These are phyloP conservation scores for Caenorhabditis sp. DNA, from an alignment of 2,888 invertebrate species.

Conservation along the genomic window DNA sequence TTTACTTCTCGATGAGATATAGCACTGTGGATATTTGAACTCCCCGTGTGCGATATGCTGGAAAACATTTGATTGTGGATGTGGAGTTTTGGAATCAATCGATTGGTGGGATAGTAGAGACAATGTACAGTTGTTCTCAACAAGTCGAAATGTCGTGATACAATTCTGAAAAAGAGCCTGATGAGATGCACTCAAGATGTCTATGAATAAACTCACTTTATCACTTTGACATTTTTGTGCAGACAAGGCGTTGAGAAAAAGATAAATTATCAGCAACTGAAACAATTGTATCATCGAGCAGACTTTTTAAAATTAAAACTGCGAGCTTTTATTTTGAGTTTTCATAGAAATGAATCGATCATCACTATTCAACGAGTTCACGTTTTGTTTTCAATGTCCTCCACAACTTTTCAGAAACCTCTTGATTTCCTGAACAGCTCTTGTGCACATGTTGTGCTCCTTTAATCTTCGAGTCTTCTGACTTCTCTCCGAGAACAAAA, in stretches of 20 bases:
- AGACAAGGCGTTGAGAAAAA: conserved; percentile 14
- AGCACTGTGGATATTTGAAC: conserved; percentile 20
- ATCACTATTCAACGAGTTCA: not conserved
- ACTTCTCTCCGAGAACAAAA: conserved; percentile 1
- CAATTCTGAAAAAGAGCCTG: conserved; percentile 7
- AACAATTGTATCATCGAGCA: conserved; percentile 15
- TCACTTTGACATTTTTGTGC: conserved; percentile 2
- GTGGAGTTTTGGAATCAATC: not conserved
- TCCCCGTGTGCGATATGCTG: not conserved
- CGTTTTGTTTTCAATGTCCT: too few species aligned
- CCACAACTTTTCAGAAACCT: too few species aligned
- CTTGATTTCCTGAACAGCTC: not conserved
- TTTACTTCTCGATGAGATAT: not conserved
- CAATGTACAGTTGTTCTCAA: not conserved
- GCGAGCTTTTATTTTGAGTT: too few species aligned
- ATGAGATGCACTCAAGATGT: not conserved
- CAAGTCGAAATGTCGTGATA: not conserved
- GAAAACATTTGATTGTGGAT: not conserved
- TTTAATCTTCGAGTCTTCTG: conserved; percentile 15
- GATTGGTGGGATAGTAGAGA: not conserved
- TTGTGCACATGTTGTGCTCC: not conserved
- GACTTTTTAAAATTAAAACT: not conserved
- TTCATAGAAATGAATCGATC: too few species aligned
- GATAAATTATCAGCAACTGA: conserved; percentile 16
- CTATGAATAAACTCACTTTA: not conserved